Base-by-base conservation (phyloP, 2,888 invertebrate genomes). In the Anodontia alba region DNA sequence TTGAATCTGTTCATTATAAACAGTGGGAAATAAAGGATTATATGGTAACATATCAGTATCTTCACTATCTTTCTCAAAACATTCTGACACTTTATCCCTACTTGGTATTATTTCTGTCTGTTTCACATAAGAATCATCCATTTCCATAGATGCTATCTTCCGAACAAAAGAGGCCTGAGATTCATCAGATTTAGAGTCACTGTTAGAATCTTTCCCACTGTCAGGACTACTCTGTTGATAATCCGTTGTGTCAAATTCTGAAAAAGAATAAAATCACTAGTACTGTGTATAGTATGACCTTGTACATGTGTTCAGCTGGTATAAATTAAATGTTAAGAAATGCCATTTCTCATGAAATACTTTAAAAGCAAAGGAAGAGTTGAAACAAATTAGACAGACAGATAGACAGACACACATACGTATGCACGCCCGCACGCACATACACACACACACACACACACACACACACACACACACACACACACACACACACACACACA, bases 91-190 rank as follows among this genome's bases (percentile, higher is more conserved):
- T 1, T 1, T 10, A 31, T 31, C 31, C 17, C 1, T 20, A 33
- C 17, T 33, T 5, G 26, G 26, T 1, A 20, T 3, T 29, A 17
- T 10, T 33, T 33, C 33, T 20, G 62, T 33, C 17, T 62, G 12
- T 62, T 62, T 33, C 10, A 10, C 17, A 7, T 76, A 73, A 57
- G 29, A 43, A 57, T 82, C 82, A 29, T 76, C 79, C 62, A 82
- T 73, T 29, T 66, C 76, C 76, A 82, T 82, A 17, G 67, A 46
- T 46, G 76, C 79, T 43, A 82, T 78, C 70, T 82, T 76, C n/a
- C 73, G 31, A 12, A 82, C 76, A 54, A 82, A 78, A 31, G 79
- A 78, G 7, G 73, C 46, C 33, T 82, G 82, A 31, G 82, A 82
- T 49, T 79, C 79, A 36, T 82, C 82, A 15, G 79, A 82, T 51